Base-by-base conservation (phyloP, 2,797 vertebrate species). In the Takifugu rubripes region DNA sequence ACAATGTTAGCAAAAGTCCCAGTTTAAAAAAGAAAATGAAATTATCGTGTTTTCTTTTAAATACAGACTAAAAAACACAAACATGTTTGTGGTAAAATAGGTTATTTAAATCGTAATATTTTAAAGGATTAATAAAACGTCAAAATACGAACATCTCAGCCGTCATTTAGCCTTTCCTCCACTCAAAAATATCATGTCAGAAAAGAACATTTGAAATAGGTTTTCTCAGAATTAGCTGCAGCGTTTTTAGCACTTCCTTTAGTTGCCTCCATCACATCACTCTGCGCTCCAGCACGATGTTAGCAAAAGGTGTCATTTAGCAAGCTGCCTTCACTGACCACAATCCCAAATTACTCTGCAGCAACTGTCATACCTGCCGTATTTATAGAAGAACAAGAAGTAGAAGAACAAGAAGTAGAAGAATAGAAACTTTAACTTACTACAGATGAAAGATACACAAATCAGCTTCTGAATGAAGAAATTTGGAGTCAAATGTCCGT, bases 241-340 rank as follows among this genome's bases (percentile, higher is more conserved):
- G 24, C 11, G 47, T 15, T 45, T 1, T 54, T 5, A 45, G 54
- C 24, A 66, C 52, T 70, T 75, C 59, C 59, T 68, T 42, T 43
- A 8, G 31, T 44, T 17, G 44, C 10, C 27, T 55, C 25, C 26
- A 52, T 27, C 50, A 42, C 54, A 52, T 48, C 46, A 36, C 27
- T 54, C 12, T 9, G 31, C 46, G n/a, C 15, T 16, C 44, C 56
- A 33, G 59, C 45, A 63, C 6, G 0, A 4, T 4, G 46, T 57
- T 54, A 53, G n/a, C 6, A 6, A 66, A 54, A 72, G 46, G 50
- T 66, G 54, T 56, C 27, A 42, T 36, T 46, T 45, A 59, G 54
- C 61, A 31, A 66, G 64, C 51, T 52, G 55, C 29, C 2, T 52
- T 66, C 31, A 1, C 53, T 43, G 68, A 79, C 81, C 76, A 66